A percentile compares a stretch with the other conserved stretches of the same genome.
Evolutionary conservation across 2,113 vertebrate species (phyloP).

Genomic region (Bufo bufo): DNA sequence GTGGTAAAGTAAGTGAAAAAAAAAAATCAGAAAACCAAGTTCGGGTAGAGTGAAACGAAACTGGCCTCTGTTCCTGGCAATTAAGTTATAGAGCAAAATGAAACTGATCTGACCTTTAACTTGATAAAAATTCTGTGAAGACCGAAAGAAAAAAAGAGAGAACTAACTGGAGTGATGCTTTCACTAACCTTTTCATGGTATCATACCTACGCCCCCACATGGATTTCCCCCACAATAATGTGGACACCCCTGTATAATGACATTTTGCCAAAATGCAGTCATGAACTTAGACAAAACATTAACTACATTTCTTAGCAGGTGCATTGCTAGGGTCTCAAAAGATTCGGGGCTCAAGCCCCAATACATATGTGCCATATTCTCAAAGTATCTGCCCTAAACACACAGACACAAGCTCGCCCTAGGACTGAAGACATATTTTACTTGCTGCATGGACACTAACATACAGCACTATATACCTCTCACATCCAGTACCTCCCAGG

Average conservation of each 20-base stretch:
- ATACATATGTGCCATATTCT: no score
- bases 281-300: neutral
- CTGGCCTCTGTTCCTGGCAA: neutral
- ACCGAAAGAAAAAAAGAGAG: conserved; percentile 14
- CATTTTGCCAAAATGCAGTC: neutral
- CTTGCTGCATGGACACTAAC: no score
- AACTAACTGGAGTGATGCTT: neutral
- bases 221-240: conserved; percentile 32
- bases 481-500: no score
- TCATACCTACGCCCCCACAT: conserved; percentile 40
- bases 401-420: no score
- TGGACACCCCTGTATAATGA: neutral
- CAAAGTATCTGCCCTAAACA: no score
- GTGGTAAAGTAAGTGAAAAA: neutral
- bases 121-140: conserved; percentile 38
- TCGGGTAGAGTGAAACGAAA: conserved; percentile 43
- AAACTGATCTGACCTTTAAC: conserved; percentile 40
- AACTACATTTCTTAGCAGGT: neutral
- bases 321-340: no score
- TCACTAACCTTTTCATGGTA: conserved; percentile 41
- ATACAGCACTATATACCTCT: no score
- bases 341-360: no score
- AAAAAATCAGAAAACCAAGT: neutral
- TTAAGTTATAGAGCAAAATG: conserved; percentile 7
- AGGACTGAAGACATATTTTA: no score